Evolutionary conservation across 37 sponge, comb jelly and placozoan genomes (phyloP), one percentile per base, ranked within the genome.

Genomic region (Aphrocallistes beatrix): DNA sequence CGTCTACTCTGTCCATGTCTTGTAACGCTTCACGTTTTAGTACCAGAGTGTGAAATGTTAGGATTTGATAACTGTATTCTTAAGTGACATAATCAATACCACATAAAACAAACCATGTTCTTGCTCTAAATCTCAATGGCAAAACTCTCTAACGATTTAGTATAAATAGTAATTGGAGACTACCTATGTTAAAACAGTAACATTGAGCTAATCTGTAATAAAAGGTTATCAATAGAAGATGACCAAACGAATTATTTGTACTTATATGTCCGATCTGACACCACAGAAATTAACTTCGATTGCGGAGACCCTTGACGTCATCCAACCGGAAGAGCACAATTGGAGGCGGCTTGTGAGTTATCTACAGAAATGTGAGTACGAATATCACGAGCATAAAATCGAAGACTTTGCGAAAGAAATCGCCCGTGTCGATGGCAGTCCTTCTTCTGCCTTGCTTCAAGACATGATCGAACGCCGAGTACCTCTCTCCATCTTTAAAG

Each of bases 381-480:
- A 60, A 28, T 60, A 60, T 13, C 10, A 30, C 6, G 75, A 60
- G 1, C n/a, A 60, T 60, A 30, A 60, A 60, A 60, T 60, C 8
- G 75, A 60, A 30, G n/a, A 60, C n/a, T 60, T 60, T 28, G 75
- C 75, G 75, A 60, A 60, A 13, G 75, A 60, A 60, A 60, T 60
- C 21, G 75, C 75, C 8, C n/a, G 75, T 60, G 32, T 60, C 28
- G n/a, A 60, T 28, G 75, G 75, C 21, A 60, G 75, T 28, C 75
- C 75, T 3, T 60, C 75, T 21, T 60, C 75, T 28, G 75, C 75
- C 28, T 30, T 60, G 10, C 21, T 60, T 19, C 10, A 3, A 21
- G 75, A 60, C 75, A 60, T 60, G 75, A 60, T 60, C 3, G 75
- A 60, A 60, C 75, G 75, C 3, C 75, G 75, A 25, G 75, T 60